Conservation (phyloP, 1,140 invertebrate genomes). For the Lepidostoma basale region DNA sequence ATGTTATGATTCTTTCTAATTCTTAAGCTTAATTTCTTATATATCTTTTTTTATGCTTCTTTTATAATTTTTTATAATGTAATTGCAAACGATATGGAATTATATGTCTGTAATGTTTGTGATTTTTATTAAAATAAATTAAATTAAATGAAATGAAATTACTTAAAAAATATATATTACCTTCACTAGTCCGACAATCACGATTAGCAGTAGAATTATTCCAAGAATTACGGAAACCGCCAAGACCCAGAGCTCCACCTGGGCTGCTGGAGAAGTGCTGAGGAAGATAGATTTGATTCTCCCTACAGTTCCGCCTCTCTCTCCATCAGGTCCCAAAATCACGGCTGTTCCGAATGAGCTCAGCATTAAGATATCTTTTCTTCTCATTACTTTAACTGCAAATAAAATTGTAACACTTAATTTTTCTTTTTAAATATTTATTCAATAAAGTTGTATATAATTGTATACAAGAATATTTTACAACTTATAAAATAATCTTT, state of each 20-base stretch:
- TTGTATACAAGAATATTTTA: no score
- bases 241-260: conserved; percentile 52
- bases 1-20: no score
- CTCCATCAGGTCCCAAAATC: background rate
- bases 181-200: conserved; percentile 51
- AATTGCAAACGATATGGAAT: no score
- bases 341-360: background rate
- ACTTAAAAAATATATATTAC: no score
- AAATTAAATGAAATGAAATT: conserved; percentile 14
- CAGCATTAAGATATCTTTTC: conserved; percentile 35
- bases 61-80: no score
- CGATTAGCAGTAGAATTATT: conserved; percentile 49
- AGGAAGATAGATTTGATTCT: conserved; percentile 49
- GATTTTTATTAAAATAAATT: no score
- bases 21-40: no score
- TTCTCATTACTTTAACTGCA: conserved; percentile 29
- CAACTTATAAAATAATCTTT: no score
- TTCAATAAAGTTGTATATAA: no score
- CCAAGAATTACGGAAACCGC: conserved; percentile 52
- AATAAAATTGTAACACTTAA: background rate
- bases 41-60: no score
- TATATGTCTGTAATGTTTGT: no score
- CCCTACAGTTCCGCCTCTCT: background rate
- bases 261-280: conserved; percentile 43
- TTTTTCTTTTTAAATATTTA: background rate